Conservation (phyloP, 2,888 invertebrate species). For the Rhyacophila evoluta region DNA sequence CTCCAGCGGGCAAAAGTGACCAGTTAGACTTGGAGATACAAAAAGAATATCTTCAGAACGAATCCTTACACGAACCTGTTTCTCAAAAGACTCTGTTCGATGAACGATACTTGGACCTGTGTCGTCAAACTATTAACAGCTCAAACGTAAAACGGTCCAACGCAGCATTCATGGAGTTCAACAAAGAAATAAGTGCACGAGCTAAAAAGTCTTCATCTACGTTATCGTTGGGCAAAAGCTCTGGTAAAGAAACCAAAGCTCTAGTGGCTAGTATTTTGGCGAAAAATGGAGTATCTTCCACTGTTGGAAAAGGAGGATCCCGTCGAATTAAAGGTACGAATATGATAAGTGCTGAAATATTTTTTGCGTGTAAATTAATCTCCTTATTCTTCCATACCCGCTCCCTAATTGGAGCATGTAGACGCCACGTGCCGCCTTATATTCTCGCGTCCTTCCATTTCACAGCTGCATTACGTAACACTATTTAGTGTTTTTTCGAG, state of each 20-base stretch:
- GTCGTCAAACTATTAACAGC: conserved; percentile 49
- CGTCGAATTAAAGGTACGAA: conserved; percentile 38
- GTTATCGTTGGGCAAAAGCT: conserved; percentile 41
- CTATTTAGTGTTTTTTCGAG: too few relatives aligned
- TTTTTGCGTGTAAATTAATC: too few relatives aligned
- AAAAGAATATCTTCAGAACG: conserved; percentile 48
- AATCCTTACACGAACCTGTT: conserved; percentile 37
- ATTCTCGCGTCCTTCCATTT: too few relatives aligned
- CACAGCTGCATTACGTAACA: too few relatives aligned
- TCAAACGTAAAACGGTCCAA: conserved; percentile 46
- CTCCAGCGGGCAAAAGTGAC: conserved; percentile 37
- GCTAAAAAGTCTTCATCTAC: neutral
- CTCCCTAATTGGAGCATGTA: too few relatives aligned
- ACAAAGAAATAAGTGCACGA: conserved; percentile 39
- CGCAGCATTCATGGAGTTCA: conserved; percentile 46
- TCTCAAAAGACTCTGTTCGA: conserved; percentile 31
- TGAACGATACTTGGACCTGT: conserved; percentile 50
- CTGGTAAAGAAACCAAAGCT: conserved; percentile 38
- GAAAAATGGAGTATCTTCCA: conserved; percentile 23
- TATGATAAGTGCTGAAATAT: too few relatives aligned
- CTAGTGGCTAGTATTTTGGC: conserved; percentile 15
- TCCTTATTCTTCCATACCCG: too few relatives aligned
- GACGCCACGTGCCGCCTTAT: too few relatives aligned
- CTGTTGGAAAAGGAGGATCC: conserved; percentile 35
- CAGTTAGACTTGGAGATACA: conserved; percentile 50